Evolutionary conservation across 2,888 invertebrate species (phyloP).

Genomic region (Folsomia candida): DNA sequence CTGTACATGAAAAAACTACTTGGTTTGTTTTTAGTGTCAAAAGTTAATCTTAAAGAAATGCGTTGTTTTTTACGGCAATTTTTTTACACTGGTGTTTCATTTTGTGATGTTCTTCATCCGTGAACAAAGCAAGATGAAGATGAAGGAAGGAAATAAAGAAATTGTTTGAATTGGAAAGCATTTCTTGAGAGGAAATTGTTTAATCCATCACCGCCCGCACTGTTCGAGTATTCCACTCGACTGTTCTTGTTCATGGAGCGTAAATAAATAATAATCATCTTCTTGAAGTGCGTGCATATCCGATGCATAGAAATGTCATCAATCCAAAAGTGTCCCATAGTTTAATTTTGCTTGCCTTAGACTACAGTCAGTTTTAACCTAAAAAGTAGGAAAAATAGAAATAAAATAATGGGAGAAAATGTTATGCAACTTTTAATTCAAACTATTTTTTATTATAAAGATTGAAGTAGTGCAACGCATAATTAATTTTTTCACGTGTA

Average conservation of each 20-base stretch:
- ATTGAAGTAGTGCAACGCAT: no score
- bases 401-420: no score
- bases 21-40: not conserved
- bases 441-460: no score
- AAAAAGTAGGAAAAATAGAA: no score
- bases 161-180: not conserved
- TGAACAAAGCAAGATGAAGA: no score
- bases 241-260: not conserved
- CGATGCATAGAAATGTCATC: not conserved
- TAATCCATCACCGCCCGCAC: not conserved
- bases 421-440: no score
- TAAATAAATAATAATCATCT: not conserved
- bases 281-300: not conserved
- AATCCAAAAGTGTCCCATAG: no score
- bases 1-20: not conserved
- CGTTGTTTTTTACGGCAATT: not conserved
- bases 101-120: not conserved
- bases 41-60: not conserved
- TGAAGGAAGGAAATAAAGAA: not conserved
- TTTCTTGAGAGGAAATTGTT: not conserved
- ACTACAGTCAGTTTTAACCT: no score
- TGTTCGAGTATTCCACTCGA: not conserved
- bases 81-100: not conserved
- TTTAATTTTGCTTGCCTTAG: no score
- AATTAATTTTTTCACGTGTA: no score